Evolutionary conservation across 2,888 invertebrate species (phyloP).

Genomic region (Nasonovia ribisnigri): DNA sequence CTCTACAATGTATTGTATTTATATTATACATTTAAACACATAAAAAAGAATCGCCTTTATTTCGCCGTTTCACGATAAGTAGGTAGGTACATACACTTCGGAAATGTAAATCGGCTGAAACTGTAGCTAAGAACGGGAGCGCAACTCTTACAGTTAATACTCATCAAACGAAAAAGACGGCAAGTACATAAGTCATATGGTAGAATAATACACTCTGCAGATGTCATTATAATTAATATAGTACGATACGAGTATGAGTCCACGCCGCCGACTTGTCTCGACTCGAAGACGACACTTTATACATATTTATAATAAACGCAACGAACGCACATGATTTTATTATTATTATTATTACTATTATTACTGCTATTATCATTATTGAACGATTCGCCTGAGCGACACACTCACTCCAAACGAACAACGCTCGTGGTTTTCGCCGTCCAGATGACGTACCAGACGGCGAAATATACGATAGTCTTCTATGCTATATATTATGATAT

Average conservation of each 20-base stretch:
- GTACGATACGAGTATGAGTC: background rate
- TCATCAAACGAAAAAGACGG: conserved; percentile 33
- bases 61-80: background rate
- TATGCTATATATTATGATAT: background rate
- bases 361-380: background rate
- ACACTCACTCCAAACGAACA: background rate
- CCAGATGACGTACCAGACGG: background rate
- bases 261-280: background rate
- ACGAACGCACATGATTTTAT: background rate
- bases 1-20: background rate
- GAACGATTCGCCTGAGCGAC: background rate
- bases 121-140: background rate
- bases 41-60: background rate
- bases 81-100: background rate
- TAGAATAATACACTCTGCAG: no score
- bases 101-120: conserved; percentile 30
- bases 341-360: background rate
- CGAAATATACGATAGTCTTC: background rate
- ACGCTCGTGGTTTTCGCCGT: background rate
- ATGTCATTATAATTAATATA: no score
- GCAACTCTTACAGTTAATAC: conserved; percentile 13
- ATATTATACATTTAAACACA: background rate
- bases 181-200: background rate
- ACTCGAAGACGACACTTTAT: background rate
- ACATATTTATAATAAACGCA: background rate